A percentile compares a stretch with the other conserved stretches of the same genome.
Conservation (phyloP, 2,888 invertebrate species). For the Catocala fraxini region DNA sequence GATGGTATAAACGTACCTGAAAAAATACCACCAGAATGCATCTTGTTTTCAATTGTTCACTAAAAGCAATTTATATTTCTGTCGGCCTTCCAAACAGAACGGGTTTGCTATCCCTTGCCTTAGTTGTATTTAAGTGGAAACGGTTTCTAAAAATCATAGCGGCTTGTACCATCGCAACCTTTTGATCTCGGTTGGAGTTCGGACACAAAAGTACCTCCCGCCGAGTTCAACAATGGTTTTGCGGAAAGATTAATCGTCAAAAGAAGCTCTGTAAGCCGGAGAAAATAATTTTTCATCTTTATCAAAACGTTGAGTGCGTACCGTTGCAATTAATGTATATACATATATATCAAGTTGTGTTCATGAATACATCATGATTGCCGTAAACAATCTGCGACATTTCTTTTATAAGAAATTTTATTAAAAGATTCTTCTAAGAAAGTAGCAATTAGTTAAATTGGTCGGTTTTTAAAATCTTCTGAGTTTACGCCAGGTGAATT, state of each 20-base stretch:
- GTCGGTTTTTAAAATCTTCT: neutral
- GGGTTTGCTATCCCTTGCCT: constrained; percentile 31
- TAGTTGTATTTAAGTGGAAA: constrained; percentile 46
- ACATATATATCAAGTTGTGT: constrained; percentile 36
- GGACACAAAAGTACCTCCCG: constrained; percentile 80
- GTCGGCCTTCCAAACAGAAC: constrained; percentile 21
- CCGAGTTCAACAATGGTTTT: constrained; percentile 81
- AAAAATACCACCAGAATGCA: constrained; percentile 40
- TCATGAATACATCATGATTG: constrained; percentile 42
- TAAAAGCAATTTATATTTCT: constrained; percentile 49
- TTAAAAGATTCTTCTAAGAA: neutral
- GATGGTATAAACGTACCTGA: constrained; percentile 31
- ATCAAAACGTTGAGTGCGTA: constrained; percentile 77
- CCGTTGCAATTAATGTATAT: constrained; percentile 57
- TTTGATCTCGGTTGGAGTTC: constrained; percentile 77
- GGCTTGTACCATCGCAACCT: constrained; percentile 70
- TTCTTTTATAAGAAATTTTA: constrained; percentile 8
- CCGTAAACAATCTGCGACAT: constrained; percentile 37
- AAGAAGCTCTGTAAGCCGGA: constrained; percentile 76
- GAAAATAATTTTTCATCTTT: constrained; percentile 86
- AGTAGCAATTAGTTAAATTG: constrained; percentile 4
- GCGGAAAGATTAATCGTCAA: constrained; percentile 84
- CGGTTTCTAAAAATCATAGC: constrained; percentile 70
- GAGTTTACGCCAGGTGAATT: neutral
- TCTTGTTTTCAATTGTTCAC: constrained; percentile 43